Evolutionary conservation across 2,113 vertebrate species (phyloP), one percentile per base, ranked within the genome.

Genomic region (Vidua macroura): DNA sequence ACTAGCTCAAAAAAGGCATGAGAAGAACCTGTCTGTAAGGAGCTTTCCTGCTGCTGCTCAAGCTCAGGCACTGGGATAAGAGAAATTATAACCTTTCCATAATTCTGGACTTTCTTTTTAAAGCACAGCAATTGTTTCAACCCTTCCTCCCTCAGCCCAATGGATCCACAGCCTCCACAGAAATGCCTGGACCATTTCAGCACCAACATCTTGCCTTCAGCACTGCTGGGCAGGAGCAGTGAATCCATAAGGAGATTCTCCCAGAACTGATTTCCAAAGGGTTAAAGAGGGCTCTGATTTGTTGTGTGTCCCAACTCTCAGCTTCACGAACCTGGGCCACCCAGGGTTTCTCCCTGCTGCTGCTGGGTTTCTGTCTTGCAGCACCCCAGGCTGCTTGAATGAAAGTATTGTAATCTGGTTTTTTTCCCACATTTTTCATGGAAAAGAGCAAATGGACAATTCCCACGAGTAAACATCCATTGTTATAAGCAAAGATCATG

Each of bases 251-350:
- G 33, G 22, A 4, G 28, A 13, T 69, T 83, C 22, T 9, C 74
- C 27, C n/a, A 28, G 30, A 43, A 17, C 0, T 17, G 15, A 22
- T n/a, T 85, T 53, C 46, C 22, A 17, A 25, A 68, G 41, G 24
- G 22, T 64, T 68, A n/a, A 48, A 56, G 48, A 27, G 17, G 12
- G 41, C 58, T 79, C 62, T 24, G 58, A 3, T 80, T 39, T 66
- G 8, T 12, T 3, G 0, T 1, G 2, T 21, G 35, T 24, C 60
- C 22, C 14, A 1, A 0, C 8, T 33, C 69, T 24, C 16, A 37
- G 2, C 6, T 60, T 84, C 72, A 28, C 77, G 31, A 13, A 20
- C 13, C 18, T 13, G 17, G 24, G 20, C 23, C 44, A 11, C 25
- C 27, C 55, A 35, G 31, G 22, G 21, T 17, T 52, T 24, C 64